These are phyloP conservation scores for Diaphora mendica DNA, from an alignment of 2,888 invertebrate species.

Conservation along the genomic window DNA sequence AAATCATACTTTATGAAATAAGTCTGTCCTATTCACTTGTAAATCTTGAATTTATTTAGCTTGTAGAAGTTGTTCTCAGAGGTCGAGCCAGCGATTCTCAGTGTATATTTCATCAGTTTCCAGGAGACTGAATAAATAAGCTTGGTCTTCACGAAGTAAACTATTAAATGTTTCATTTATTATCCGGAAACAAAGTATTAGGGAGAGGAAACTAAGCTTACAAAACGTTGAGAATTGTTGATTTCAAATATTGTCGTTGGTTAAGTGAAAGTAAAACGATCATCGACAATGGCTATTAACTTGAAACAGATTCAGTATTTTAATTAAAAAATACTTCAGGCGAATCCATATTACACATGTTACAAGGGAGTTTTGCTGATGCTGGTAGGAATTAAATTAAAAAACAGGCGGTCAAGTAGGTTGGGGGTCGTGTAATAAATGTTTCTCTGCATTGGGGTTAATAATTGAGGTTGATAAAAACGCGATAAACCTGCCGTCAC, in stretches of 20 bases:
- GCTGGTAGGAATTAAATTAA: slow-evolving; percentile 37
- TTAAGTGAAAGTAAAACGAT: slow-evolving; percentile 41
- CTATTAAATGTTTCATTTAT: slow-evolving; percentile 54
- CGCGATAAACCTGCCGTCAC: not conserved
- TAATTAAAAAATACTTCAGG: slow-evolving; percentile 65
- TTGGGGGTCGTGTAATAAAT: slow-evolving; percentile 32
- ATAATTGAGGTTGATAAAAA: slow-evolving; percentile 17
- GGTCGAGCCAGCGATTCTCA: slow-evolving; percentile 24
- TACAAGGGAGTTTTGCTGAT: slow-evolving; percentile 38
- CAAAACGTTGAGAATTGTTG: slow-evolving; percentile 48
- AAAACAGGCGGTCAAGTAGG: slow-evolving; percentile 35
- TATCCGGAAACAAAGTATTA: slow-evolving; percentile 54
- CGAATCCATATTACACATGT: slow-evolving; percentile 32
- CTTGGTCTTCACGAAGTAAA: slow-evolving; percentile 33
- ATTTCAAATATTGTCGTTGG: slow-evolving; percentile 49
- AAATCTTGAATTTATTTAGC: slow-evolving; percentile 36
- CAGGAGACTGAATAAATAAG: slow-evolving; percentile 46
- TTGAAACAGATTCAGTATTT: slow-evolving; percentile 60
- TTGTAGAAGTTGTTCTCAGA: slow-evolving; percentile 21
- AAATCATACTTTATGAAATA: slow-evolving; percentile 23
- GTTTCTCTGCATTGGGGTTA: slow-evolving; percentile 40
- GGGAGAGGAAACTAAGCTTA: slow-evolving; percentile 60
- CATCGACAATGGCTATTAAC: slow-evolving; percentile 54
- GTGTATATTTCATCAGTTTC: slow-evolving; percentile 47
- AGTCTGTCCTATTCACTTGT: slow-evolving; percentile 20